Base-by-base conservation (phyloP, 2,888 invertebrate genomes). In the Fabriciana adippe region DNA sequence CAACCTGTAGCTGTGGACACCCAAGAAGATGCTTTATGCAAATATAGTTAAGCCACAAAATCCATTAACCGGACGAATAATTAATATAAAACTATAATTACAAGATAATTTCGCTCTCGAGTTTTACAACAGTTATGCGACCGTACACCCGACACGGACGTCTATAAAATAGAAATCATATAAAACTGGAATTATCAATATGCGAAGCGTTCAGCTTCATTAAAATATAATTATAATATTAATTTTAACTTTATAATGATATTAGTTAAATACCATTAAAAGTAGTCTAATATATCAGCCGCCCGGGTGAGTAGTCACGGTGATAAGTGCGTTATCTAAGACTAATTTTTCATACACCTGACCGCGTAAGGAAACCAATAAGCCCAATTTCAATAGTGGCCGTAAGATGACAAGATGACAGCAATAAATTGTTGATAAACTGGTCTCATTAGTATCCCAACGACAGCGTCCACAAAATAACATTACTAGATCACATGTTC, bases 61-160 rank as follows among this genome's bases (percentile, higher is more conserved):
- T 90, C 82, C 84, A 83, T 84, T 86, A 85, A 80, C 84, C 74
- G 77, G 74, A 76, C 80, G 79, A 83, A 86, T 88, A 88, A 86
- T 79, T 89, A 87, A 90, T 86, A 87, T 85, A 84, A 89, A 90
- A 87, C 88, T 90, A 90, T 89, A 91, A 90, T 90, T 90, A 90
- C 86, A 87, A 90, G 90, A 89, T 88, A 88, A 91, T 91, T 90
- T 88, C 83, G 86, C 87, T 88, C 86, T 85, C 84, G 86, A 84
- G 84, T 81, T 83, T 84, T 78, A 84, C 85, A 89, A 89, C 89
- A 86, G 90, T 90, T 89, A 89, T 81, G 81, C 85, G 84, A 83
- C 81, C 83, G 80, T 80, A 79, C 81, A 84, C 80, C 81, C 83
- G 81, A 80, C 77, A 79, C 81, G 80, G 81, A 81, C 81, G 81